These are phyloP conservation scores for Coccyzus lansbergi DNA, from an alignment of 2,797 vertebrate species.

Conservation along the genomic window DNA sequence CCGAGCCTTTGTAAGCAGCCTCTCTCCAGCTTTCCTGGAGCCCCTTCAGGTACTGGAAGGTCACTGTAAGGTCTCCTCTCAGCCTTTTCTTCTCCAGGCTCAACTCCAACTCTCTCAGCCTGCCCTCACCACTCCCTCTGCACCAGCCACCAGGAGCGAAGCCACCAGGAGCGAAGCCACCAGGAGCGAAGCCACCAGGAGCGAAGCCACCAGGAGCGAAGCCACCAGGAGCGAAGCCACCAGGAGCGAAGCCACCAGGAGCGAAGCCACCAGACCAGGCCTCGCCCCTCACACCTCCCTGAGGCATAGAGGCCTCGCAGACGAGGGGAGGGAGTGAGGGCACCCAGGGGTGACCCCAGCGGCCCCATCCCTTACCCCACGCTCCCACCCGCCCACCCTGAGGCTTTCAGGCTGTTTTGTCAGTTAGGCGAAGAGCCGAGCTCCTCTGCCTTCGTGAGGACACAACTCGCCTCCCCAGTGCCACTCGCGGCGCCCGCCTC, in stretches of 20 bases:
- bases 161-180: not conserved
- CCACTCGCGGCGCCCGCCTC: not conserved
- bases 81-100: too few species aligned
- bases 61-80: too few species aligned
- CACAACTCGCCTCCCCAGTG: not conserved
- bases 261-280: not conserved
- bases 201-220: not conserved
- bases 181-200: not conserved
- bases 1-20: too few species aligned
- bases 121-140: not conserved
- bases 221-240: not conserved
- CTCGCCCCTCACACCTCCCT: not conserved
- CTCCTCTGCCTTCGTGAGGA: too few species aligned
- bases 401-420: too few species aligned
- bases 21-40: too few species aligned
- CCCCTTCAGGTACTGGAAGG: too few species aligned
- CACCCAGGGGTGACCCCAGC: not conserved
- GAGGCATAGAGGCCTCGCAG: not conserved
- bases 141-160: not conserved
- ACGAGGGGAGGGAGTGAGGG: rapidly evolving
- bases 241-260: not conserved
- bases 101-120: too few species aligned
- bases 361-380: rapidly evolving
- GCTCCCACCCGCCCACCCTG: not conserved
- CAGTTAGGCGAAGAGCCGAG: too few species aligned